Base-by-base conservation (phyloP, 1,140 invertebrate species). In the Tetragnatha versicolor region DNA sequence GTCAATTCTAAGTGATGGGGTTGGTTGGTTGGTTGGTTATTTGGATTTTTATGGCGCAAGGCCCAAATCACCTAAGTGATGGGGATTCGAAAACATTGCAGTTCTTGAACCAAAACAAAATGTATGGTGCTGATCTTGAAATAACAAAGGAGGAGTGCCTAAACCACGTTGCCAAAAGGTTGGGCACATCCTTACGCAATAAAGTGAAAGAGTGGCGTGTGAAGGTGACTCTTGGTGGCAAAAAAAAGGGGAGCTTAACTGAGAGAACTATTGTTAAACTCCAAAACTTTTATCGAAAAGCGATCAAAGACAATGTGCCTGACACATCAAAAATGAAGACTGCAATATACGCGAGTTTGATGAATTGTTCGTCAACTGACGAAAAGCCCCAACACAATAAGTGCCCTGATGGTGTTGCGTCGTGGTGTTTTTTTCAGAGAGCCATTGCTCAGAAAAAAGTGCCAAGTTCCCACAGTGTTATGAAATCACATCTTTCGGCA, bases 391-490 rank as follows among this genome's bases (percentile, higher is more conserved):
- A 63, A 45, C 37, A 75, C 33, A 17, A 1, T 7, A 61, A 61
- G n/a, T 61, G 70, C 14, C 27, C 70, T n/a, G 17, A 25, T 33
- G 42, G 58, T n/a, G n/a, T 29, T 33, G n/a, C 29, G 4, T 75
- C 39, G 29, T 61, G 70, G 55, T 75, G 70, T 35, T 49, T 47
- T 75, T 61, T 39, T 22, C 14, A 75, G 20, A 10, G 29, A 4
- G 29, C 70, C 3, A 12, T 33, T 3, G 55, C 51, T 12, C n/a
- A 22, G 6, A 25, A 17, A 10, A 27, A 35, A 14, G 39, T 22
- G n/a, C n/a, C 51, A 25, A 1, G 2, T 27, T 1, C 10, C 25
- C 68, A 72, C 37, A 29, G 10, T n/a, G 17, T 9, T 6, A 47
- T 45, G 37, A n/a, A 45, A 27, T 47, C 20, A 27, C 12, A n/a